phyloP scores from a whole-genome alignment of 2,113 vertebrate species.

The Scomber scombrus region DNA sequence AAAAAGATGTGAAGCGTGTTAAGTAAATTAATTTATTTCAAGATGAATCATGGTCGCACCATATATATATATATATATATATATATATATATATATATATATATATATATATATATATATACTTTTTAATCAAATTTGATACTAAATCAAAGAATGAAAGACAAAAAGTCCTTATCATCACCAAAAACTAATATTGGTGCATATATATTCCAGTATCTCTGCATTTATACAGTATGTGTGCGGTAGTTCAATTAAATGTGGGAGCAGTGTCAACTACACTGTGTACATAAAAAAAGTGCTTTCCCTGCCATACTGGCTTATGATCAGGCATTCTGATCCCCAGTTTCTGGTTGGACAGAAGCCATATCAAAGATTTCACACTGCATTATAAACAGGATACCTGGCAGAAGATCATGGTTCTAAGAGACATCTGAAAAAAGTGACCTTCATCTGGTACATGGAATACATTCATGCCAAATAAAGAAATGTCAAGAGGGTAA shows the following conservation, averaged over 20 bases:
- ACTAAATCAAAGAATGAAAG: conserved; percentile 1
- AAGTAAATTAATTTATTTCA: no score
- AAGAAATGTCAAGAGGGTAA: not conserved
- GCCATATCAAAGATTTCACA: conserved; percentile 48
- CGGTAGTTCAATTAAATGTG: not conserved
- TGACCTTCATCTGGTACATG: conserved; percentile 48
- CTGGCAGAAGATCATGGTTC: conserved; percentile 46
- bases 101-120: no score
- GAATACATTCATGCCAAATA: not conserved
- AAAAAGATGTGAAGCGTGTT: no score
- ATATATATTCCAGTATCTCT: not conserved
- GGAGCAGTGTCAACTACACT: conserved; percentile 11
- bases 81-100: no score
- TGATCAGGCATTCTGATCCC: conserved; percentile 55
- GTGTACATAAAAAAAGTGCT: conserved; percentile 3
- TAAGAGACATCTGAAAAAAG: conserved; percentile 22
- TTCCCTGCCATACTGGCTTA: conserved; percentile 16
- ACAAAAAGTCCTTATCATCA: not conserved
- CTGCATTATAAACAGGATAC: conserved; percentile 69
- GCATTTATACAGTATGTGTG: not conserved
- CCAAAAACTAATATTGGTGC: not conserved
- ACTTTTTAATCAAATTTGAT: conserved; percentile 11
- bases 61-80: no score
- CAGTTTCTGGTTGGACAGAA: conserved; percentile 48
- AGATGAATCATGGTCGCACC: no score